A percentile compares a stretch with the other conserved stretches of the same genome.
Conservation (phyloP, 2,888 invertebrate genomes). For the Hemistola chrysoprasaria region DNA sequence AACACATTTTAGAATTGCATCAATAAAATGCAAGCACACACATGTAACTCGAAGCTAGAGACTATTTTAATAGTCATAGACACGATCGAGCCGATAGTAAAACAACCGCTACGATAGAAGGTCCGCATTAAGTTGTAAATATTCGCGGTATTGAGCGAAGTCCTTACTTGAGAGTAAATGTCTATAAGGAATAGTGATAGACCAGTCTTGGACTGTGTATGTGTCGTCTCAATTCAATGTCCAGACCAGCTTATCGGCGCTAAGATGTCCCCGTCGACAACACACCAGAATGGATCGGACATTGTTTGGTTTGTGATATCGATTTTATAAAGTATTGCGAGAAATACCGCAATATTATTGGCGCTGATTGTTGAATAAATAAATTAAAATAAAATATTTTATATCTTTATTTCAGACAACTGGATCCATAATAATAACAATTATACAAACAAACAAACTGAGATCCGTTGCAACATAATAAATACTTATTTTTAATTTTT, state of each 20-base stretch:
- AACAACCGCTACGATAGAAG: conserved; percentile 43
- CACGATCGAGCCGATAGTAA: conserved; percentile 26
- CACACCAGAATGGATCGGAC: no score
- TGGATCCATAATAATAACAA: no score
- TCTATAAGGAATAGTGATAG: conserved; percentile 37
- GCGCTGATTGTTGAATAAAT: no score
- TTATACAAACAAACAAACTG: no score
- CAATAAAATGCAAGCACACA: neutral
- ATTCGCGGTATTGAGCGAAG: conserved; percentile 36
- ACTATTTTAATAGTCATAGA: conserved; percentile 9
- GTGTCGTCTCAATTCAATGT: conserved; percentile 53
- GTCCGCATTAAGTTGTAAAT: conserved; percentile 49
- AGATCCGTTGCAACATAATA: no score
- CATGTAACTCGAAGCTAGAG: conserved; percentile 2
- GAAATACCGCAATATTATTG: no score
- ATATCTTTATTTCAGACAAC: no score
- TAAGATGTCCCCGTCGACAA: conserved; percentile 48
- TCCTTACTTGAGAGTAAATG: conserved; percentile 21
- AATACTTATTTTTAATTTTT: no score
- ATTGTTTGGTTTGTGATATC: no score
- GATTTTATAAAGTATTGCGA: no score
- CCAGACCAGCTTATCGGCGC: conserved; percentile 42
- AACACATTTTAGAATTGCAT: no score
- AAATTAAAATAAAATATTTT: no score
- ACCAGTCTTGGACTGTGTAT: conserved; percentile 40